phyloP scores from a whole-genome alignment of 2,797 vertebrate genomes.

The Bovichtus variegatus region DNA sequence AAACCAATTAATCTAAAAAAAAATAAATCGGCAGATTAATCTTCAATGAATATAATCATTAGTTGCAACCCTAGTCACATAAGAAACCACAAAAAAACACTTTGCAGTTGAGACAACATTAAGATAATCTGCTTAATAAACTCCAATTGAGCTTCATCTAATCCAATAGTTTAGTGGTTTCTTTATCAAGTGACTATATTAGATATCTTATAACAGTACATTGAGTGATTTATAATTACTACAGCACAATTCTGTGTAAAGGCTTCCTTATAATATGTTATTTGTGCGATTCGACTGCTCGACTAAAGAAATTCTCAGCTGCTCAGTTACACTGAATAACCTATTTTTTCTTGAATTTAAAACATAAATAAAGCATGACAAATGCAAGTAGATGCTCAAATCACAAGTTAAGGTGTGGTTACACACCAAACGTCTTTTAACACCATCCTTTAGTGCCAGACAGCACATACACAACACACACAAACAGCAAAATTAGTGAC shows the following conservation, averaged over 20 bases:
- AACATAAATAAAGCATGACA: slow-evolving; percentile 19
- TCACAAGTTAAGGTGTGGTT: slow-evolving; percentile 7
- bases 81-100: slow-evolving; percentile 35
- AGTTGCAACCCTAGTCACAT: too few species aligned
- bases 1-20: too few species aligned
- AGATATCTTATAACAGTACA: slow-evolving; percentile 10
- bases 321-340: slow-evolving; percentile 1
- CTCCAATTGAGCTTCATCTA: slow-evolving; percentile 6
- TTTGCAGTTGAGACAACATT: slow-evolving; percentile 34
- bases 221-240: slow-evolving; percentile 21
- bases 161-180: slow-evolving; percentile 12
- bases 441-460: slow-evolving; percentile 20
- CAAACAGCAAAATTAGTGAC: slow-evolving; percentile 30
- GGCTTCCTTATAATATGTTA: slow-evolving; percentile 34
- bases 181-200: slow-evolving; percentile 14
- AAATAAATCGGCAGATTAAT: too few species aligned
- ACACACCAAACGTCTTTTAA: not conserved
- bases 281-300: slow-evolving; percentile 10
- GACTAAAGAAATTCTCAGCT: not conserved
- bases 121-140: slow-evolving; percentile 37
- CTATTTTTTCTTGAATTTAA: slow-evolving; percentile 12
- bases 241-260: slow-evolving; percentile 46
- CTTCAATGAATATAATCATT: not conserved
- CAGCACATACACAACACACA: slow-evolving; percentile 32
- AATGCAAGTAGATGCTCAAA: slow-evolving; percentile 21